Base-by-base conservation (phyloP, 2,888 invertebrate genomes). In the Harpalus rubripes region DNA sequence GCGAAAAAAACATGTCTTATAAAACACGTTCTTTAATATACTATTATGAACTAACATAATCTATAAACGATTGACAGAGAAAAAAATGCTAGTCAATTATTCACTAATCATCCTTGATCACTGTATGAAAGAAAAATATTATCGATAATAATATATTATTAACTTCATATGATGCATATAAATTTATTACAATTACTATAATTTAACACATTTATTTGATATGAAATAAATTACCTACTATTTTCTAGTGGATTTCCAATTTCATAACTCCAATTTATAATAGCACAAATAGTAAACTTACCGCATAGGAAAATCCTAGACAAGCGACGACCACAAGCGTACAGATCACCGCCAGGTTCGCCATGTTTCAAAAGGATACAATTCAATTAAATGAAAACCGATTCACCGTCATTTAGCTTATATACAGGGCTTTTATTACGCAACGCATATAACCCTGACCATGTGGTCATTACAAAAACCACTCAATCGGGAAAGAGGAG, bases 361-460 rank as follows among this genome's bases (percentile, higher is more conserved):
- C 76, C 84, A 84, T 84, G 59, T 78, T 84, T 18, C 15, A 26
- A 59, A 59, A 41, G 22, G 81, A 12, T 74, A 15, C 59, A 83
- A n/a, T 61, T 59, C 26, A 74, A 82, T 83, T 16, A 72, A 83
- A 83, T 83, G 74, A 74, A 83, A 41, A 32, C 16, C 3, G 8
- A 58, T 68, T n/a, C 16, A 10, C 8, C 39, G 15, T 61, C 58
- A 16, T 59, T 83, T 83, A 83, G 32, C 78, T 78, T 84, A 63
- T 84, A 84, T 78, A 83, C 58, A 58, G 83, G 74, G 83, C n/a
- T 52, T 16, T 44, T 18, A 18, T 83, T 83, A 74, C 74, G 41
- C 74, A 83, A 83, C 44, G 32, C n/a, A n/a, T 7, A n/a, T 84
- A 84, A 78, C 84, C 84, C 76, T 84, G 84, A 84, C 84, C 76